Evolutionary conservation across 2,797 vertebrate species (phyloP).

Genomic region (Anas georgica): DNA sequence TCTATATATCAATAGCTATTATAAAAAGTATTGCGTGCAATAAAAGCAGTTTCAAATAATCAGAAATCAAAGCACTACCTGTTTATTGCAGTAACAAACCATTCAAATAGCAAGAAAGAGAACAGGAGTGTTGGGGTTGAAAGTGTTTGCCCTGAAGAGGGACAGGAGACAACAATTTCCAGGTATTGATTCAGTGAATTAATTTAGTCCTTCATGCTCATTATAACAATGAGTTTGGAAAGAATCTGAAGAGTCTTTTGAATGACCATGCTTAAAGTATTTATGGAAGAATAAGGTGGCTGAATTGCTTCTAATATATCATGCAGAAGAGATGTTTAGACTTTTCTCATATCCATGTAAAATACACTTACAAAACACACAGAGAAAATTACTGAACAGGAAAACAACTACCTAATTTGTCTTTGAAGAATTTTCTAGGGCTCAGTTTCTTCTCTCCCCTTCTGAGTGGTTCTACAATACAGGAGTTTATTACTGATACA

Average conservation of each 20-base stretch:
- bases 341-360: background rate
- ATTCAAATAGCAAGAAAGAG: background rate
- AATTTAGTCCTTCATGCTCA: background rate
- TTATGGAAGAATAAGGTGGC: background rate
- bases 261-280: background rate
- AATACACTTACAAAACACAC: background rate
- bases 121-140: background rate
- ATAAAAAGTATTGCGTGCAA: background rate
- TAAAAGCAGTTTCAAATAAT: background rate
- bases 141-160: background rate
- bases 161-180: background rate
- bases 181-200: background rate
- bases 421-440: background rate
- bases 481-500: background rate
- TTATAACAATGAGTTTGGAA: background rate
- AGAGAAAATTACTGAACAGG: background rate
- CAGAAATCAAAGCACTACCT: background rate
- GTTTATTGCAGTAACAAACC: background rate
- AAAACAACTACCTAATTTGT: background rate
- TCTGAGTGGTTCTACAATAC: background rate
- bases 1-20: background rate
- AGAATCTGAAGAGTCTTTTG: background rate
- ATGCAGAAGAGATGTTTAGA: background rate
- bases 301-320: background rate
- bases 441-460: background rate